These are phyloP conservation scores for Hylaeus anthracinus DNA, from an alignment of 1,140 invertebrate species.

Conservation along the genomic window DNA sequence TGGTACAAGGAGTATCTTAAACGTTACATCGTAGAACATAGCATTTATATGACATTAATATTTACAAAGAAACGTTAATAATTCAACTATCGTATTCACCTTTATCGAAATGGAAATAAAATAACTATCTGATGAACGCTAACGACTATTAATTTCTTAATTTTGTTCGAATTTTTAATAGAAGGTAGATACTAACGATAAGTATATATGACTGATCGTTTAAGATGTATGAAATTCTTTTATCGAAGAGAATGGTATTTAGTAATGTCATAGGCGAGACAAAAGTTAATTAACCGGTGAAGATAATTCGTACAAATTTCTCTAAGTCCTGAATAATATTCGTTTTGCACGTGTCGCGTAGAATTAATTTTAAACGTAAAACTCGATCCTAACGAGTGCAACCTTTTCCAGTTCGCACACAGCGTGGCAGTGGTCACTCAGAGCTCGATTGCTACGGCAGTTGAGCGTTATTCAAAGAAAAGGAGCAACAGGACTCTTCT, in stretches of 20 bases:
- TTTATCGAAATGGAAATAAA: neutral
- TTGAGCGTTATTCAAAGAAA: constrained; percentile 64
- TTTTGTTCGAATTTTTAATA: neutral
- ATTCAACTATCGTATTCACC: neutral
- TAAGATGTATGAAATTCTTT: neutral
- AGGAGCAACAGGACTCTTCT: constrained; percentile 29
- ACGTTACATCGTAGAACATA: neutral
- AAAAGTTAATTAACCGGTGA: constrained; percentile 12
- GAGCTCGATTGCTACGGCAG: constrained; percentile 71
- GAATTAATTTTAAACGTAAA: constrained; percentile 13
- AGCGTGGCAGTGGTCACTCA: constrained; percentile 73
- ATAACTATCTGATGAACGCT: neutral
- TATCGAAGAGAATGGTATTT: constrained; percentile 13
- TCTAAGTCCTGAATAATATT: constrained; percentile 22
- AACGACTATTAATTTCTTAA: neutral
- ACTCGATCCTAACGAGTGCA: constrained; percentile 17
- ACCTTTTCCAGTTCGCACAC: neutral
- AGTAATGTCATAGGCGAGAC: neutral
- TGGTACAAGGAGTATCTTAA: neutral
- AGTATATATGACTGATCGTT: neutral
- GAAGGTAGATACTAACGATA: neutral
- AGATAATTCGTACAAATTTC: constrained; percentile 11
- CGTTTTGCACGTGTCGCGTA: neutral
- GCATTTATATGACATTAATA: neutral
- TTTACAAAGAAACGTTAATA: constrained; percentile 23